phyloP scores from a whole-genome alignment of 2,888 invertebrate species.

The Podotricha telesiphe region DNA sequence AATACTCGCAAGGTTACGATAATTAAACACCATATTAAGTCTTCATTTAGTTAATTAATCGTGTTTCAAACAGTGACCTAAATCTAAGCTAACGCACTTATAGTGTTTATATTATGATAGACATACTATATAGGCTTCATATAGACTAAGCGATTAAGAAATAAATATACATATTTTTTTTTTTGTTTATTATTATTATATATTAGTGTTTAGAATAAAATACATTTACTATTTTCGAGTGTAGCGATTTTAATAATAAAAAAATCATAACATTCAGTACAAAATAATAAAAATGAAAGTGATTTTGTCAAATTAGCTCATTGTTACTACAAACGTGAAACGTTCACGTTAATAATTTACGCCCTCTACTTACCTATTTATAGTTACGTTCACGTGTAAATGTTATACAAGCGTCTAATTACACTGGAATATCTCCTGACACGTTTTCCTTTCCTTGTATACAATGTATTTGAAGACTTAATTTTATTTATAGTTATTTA shows the following conservation, averaged over 20 bases:
- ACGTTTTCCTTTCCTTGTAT: conserved; percentile 4
- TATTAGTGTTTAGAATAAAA: too few relatives aligned
- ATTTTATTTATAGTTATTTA: background rate
- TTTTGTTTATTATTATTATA: too few relatives aligned
- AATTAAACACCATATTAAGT: conserved; percentile 3
- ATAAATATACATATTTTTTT: too few relatives aligned
- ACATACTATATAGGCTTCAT: background rate
- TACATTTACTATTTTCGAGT: too few relatives aligned
- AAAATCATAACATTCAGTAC: too few relatives aligned
- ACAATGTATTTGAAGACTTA: background rate
- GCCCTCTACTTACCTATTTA: conserved; percentile 14
- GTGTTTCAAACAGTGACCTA: background rate
- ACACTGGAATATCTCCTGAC: background rate
- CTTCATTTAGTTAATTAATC: conserved; percentile 6
- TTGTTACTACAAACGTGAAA: background rate
- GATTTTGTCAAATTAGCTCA: background rate
- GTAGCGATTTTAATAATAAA: too few relatives aligned
- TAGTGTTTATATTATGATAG: background rate
- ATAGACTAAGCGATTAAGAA: background rate
- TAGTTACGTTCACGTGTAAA: background rate
- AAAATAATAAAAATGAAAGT: background rate
- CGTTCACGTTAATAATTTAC: background rate
- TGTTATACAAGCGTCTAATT: conserved; percentile 7
- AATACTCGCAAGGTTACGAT: conserved; percentile 4
- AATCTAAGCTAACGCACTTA: background rate